These are phyloP conservation scores for Lamprotornis superbus DNA, from an alignment of 2,113 vertebrate species.

Conservation along the genomic window DNA sequence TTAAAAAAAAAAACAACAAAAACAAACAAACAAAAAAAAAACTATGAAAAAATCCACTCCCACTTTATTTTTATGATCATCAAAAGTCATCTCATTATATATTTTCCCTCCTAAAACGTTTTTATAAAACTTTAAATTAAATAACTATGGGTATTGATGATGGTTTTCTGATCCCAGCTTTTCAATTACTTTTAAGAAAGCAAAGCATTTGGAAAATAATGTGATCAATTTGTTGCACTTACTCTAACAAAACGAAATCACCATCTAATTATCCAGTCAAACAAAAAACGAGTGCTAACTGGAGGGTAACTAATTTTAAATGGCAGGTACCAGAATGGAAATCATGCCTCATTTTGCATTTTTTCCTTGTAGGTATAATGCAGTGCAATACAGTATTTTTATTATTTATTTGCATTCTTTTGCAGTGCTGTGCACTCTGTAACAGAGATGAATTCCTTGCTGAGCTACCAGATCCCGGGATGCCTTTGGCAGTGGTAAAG, in stretches of 20 bases:
- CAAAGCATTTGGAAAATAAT: constrained; percentile 44
- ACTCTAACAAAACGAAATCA: not conserved
- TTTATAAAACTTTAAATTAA: constrained; percentile 30
- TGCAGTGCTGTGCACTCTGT: not conserved
- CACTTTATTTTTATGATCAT: not conserved
- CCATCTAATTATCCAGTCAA: constrained; percentile 29
- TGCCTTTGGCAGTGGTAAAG: not conserved
- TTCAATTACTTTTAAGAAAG: constrained; percentile 56
- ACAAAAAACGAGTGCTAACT: not conserved
- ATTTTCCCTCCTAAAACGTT: not conserved
- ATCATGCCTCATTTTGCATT: not conserved
- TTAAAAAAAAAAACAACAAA: not conserved
- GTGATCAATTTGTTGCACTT: constrained; percentile 42
- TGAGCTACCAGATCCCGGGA: not conserved
- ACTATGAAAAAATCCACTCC: not conserved
- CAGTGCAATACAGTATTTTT: not conserved
- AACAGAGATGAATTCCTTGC: not conserved
- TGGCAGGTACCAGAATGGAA: constrained; percentile 1
- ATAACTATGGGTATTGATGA: not conserved
- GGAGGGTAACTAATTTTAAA: constrained; percentile 17
- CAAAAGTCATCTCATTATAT: not conserved
- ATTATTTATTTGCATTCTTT: not conserved
- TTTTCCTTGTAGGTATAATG: not conserved
- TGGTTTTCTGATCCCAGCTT: not conserved
- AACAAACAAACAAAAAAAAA: too few species aligned